These are phyloP conservation scores for Aspiorhynchus laticeps DNA, from an alignment of 2,113 vertebrate genomes.

Conservation along the genomic window DNA sequence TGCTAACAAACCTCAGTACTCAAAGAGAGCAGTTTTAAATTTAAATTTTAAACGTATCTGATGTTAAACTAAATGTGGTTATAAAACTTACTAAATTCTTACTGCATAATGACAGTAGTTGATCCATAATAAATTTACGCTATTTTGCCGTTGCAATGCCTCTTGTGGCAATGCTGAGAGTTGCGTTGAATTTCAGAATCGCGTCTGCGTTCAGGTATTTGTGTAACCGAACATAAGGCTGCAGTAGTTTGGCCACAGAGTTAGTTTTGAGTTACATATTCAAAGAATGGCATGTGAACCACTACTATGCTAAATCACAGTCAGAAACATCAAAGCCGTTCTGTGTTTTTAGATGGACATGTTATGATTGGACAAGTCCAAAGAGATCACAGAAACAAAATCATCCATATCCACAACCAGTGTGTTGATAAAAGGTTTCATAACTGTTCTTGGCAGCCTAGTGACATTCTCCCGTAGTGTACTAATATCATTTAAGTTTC, in stretches of 20 bases:
- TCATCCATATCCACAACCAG: conserved; percentile 2
- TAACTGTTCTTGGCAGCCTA: conserved; percentile 14
- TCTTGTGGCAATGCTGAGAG: not conserved
- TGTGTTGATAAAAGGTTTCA: conserved; percentile 22
- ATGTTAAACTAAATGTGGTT: not conserved
- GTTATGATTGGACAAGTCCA: not conserved
- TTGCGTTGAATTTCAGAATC: not conserved
- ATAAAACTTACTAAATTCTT: too few species aligned
- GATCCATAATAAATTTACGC: not conserved
- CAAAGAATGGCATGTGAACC: not conserved
- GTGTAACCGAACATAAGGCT: not conserved
- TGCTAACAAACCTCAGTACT: not conserved
- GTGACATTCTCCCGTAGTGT: conserved; percentile 28
- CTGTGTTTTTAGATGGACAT: not conserved
- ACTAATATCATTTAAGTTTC: conserved; percentile 22
- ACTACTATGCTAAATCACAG: not conserved
- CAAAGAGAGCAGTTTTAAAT: not conserved
- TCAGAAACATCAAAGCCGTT: not conserved
- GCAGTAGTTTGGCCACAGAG: not conserved
- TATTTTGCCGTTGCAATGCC: too few species aligned
- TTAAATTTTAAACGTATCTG: not conserved
- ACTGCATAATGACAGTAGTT: not conserved
- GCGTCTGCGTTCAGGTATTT: not conserved
- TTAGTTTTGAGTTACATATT: not conserved
- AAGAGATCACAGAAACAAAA: not conserved